These are phyloP conservation scores for Dasypolia templi DNA, from an alignment of 2,888 invertebrate species.

Conservation along the genomic window DNA sequence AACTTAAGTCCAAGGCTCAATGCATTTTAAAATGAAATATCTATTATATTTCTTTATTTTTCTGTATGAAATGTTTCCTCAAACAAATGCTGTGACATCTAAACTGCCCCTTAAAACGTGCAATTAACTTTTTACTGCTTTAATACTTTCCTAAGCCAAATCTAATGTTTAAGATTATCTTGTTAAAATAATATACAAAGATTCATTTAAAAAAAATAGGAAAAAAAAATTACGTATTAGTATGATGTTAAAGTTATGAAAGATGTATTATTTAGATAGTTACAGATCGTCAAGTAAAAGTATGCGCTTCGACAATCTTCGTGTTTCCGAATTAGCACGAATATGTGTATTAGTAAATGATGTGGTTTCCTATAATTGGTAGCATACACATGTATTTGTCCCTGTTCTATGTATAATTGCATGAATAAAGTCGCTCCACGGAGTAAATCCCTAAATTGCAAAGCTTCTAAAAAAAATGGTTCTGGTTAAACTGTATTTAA, in stretches of 20 bases:
- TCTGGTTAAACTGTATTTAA: not conserved
- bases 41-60: not conserved
- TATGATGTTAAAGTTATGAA: no score
- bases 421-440: no score
- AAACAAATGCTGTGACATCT: not conserved
- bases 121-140: slow-evolving; percentile 21
- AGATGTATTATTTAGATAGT: not conserved
- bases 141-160: slow-evolving; percentile 20
- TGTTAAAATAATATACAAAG: not conserved
- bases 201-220: no score
- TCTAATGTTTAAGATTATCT: slow-evolving; percentile 5
- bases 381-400: no score
- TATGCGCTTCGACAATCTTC: not conserved
- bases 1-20: slow-evolving; percentile 2
- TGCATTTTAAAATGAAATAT: not conserved
- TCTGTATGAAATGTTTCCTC: slow-evolving; percentile 4
- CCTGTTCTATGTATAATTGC: no score
- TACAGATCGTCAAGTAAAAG: not conserved
- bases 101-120: slow-evolving; percentile 2
- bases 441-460: no score
- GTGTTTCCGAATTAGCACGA: no score
- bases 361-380: no score
- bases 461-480: no score
- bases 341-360: no score
- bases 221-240: no score